Base-by-base conservation (phyloP, 2,888 invertebrate species). In the Anoplius nigerrimus region DNA sequence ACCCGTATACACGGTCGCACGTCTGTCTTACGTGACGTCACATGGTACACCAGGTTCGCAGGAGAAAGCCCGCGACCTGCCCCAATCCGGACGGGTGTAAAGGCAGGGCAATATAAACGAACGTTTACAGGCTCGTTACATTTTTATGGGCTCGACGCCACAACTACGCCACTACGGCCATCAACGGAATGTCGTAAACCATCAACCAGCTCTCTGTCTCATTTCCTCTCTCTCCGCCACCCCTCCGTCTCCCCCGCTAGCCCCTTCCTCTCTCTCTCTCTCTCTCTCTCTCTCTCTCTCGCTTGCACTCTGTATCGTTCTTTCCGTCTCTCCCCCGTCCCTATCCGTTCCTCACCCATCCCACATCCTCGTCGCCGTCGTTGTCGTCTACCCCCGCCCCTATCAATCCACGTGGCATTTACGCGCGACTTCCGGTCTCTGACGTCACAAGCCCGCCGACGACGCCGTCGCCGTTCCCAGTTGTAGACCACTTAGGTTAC, bases 121-220 rank as follows among this genome's bases (percentile, higher is more conserved):
- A 87, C 88, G 88, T 88, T 88, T 88, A 88, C 88, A 88, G 87
- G 88, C 88, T 88, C 88, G 88, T 88, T 88, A 88, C 88, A 88
- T 88, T 88, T 88, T 88, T 88, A 88, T 88, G 88, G 84, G 86
- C 87, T 85, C 87, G 87, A 84, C 87, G 87, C 78, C 86, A 83
- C 87, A 82, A 83, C 84, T 82, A 85, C 83, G 84, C 78, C 78
- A 81, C 87, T 83, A 83, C 80, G 84, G 78, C 87, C 87, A 87
- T 87, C 87, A 87, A 84, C 86, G 82, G 81, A 86, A 86, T 82
- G 87, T 87, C 88, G 87, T 88, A 88, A 88, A 88, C 84, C 88
- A 87, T 87, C 86, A 83, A 81, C 82, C 82, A 75, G 76, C 78
- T 81, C 80, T 63, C 69, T 69, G 74, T 72, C 65, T 60, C 43